Evolutionary conservation across 1,140 invertebrate genomes (phyloP).

Genomic region (Eurosta solidaginis): DNA sequence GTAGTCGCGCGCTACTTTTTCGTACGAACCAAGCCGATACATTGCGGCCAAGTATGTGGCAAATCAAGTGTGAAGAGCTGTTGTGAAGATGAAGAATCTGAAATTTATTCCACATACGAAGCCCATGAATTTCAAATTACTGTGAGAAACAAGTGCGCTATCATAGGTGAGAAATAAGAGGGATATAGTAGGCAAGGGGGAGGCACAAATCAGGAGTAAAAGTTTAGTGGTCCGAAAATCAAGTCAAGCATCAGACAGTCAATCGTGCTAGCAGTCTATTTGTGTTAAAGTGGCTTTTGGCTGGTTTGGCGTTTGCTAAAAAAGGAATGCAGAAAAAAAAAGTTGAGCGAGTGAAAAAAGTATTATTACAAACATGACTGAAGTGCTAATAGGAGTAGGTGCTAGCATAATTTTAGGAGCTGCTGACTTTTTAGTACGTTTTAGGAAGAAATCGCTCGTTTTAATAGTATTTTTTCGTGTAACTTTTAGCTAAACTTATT

Average conservation of each 20-base stretch:
- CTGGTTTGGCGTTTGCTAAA: background rate
- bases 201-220: background rate
- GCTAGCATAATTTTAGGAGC: background rate
- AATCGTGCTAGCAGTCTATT: background rate
- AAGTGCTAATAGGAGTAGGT: background rate
- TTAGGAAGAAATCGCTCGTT: background rate
- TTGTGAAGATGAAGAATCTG: constrained; percentile 49
- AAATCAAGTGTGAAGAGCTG: background rate
- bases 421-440: background rate
- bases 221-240: background rate
- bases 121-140: constrained; percentile 59
- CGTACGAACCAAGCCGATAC: background rate
- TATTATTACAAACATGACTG: background rate
- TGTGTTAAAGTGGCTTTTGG: background rate
- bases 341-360: background rate
- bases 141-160: constrained; percentile 45
- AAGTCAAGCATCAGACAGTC: background rate
- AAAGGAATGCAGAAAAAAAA: background rate
- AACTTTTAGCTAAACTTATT: background rate
- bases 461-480: background rate
- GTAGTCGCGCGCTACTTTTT: background rate
- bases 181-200: background rate
- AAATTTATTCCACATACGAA: constrained; percentile 59
- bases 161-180: background rate
- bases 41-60: background rate